phyloP scores from a whole-genome alignment of 1,140 invertebrate species.

The Polypedilum pembai region DNA sequence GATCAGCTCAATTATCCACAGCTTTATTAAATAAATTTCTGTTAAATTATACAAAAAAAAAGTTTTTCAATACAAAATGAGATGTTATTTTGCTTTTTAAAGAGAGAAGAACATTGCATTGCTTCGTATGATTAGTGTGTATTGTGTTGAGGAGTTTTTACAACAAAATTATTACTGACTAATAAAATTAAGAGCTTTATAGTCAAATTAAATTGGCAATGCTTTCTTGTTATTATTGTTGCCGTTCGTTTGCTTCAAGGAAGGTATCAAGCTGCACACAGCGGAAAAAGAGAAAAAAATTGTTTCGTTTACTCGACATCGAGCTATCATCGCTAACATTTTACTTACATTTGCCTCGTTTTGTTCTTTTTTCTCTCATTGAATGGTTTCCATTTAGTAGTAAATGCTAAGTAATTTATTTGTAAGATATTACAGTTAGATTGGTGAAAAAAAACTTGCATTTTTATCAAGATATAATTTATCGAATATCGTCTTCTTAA shows the following conservation, averaged over 20 bases:
- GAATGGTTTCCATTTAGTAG: conserved; percentile 4
- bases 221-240: conserved; percentile 1
- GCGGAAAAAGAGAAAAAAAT: neutral
- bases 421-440: neutral
- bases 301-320: conserved; percentile 7
- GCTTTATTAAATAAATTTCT: conserved; percentile 28
- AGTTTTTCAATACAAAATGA: conserved; percentile 27
- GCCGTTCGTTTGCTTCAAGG: neutral
- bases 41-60: conserved; percentile 28
- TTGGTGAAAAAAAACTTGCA: neutral
- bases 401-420: too few species aligned
- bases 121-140: conserved; percentile 21
- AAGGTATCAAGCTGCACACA: neutral
- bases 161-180: conserved; percentile 21
- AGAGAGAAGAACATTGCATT: neutral
- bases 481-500: conserved; percentile 18
- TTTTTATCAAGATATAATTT: neutral
- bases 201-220: conserved; percentile 18
- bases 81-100: conserved; percentile 23
- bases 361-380: neutral
- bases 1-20: conserved; percentile 27
- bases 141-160: neutral
- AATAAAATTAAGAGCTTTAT: conserved; percentile 19
- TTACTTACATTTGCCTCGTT: neutral
- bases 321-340: neutral